These are phyloP conservation scores for Gadus chalcogrammus DNA, from an alignment of 2,113 vertebrate genomes.

Conservation along the genomic window DNA sequence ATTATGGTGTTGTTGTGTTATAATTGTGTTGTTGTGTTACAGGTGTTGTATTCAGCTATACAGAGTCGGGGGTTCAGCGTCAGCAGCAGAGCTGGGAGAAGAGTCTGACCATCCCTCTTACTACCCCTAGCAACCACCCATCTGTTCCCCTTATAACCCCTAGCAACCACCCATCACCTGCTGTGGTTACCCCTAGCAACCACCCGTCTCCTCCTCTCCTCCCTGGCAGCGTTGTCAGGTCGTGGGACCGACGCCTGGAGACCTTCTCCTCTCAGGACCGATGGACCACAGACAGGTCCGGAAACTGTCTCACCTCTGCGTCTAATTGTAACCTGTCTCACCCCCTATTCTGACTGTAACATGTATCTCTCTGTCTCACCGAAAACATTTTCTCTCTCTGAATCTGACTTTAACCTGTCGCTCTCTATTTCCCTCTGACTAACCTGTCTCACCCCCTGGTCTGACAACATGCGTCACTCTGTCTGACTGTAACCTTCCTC, in stretches of 20 bases:
- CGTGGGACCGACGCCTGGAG: slow-evolving; percentile 79
- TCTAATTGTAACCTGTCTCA: no score
- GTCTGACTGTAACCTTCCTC: no score
- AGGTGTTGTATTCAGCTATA: slow-evolving; percentile 83
- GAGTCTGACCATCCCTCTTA: slow-evolving; percentile 70
- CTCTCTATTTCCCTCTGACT: no score
- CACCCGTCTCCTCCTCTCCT: slow-evolving; percentile 63
- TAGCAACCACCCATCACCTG: neutral
- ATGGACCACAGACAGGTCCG: slow-evolving; percentile 44
- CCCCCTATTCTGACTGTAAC: no score
- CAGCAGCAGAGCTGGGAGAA: slow-evolving; percentile 76
- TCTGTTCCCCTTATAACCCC: slow-evolving; percentile 68
- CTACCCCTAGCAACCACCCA: slow-evolving; percentile 48
- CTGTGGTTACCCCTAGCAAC: slow-evolving; percentile 67
- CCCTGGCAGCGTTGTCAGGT: slow-evolving; percentile 60
- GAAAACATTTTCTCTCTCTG: no score
- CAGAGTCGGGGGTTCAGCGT: slow-evolving; percentile 62
- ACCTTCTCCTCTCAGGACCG: slow-evolving; percentile 73
- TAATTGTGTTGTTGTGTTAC: slow-evolving; percentile 16
- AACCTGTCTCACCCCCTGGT: no score
- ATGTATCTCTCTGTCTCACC: no score
- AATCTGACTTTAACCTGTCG: no score
- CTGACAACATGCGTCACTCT: no score
- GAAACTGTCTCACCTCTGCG: no score
- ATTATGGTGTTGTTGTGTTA: neutral